These are phyloP conservation scores for Anser cygnoides DNA, from an alignment of 2,113 vertebrate species.

Conservation along the genomic window DNA sequence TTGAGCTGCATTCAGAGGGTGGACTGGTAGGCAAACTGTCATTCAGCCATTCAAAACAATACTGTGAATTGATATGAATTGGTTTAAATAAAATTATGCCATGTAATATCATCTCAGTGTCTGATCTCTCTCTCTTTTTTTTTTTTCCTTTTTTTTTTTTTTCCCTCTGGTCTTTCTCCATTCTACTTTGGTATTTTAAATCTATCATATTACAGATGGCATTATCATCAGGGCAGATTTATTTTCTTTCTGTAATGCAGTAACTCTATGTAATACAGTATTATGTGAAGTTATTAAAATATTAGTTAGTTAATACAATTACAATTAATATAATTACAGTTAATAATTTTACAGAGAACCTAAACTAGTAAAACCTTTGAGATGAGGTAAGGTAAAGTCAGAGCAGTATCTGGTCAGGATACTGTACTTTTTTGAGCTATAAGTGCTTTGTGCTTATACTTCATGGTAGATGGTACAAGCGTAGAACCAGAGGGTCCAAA, in stretches of 20 bases:
- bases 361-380: background rate
- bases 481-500: background rate
- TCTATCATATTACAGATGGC: background rate
- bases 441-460: background rate
- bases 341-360: background rate
- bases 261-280: background rate
- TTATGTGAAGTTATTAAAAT: background rate
- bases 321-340: background rate
- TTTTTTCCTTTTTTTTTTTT: too few relatives aligned
- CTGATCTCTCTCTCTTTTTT: background rate
- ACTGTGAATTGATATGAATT: background rate
- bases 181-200: background rate
- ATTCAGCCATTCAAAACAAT: background rate
- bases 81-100: background rate
- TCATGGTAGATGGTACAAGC: background rate
- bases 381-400: background rate
- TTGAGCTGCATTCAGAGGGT: background rate
- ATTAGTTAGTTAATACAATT: background rate
- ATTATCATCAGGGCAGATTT: background rate
- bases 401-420: background rate
- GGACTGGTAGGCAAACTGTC: background rate
- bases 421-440: background rate
- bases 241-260: background rate
- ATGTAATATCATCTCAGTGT: background rate
- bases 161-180: fast-evolving